Conservation (phyloP, 1,140 invertebrate species). For the Drosophila yakuba region DNA sequence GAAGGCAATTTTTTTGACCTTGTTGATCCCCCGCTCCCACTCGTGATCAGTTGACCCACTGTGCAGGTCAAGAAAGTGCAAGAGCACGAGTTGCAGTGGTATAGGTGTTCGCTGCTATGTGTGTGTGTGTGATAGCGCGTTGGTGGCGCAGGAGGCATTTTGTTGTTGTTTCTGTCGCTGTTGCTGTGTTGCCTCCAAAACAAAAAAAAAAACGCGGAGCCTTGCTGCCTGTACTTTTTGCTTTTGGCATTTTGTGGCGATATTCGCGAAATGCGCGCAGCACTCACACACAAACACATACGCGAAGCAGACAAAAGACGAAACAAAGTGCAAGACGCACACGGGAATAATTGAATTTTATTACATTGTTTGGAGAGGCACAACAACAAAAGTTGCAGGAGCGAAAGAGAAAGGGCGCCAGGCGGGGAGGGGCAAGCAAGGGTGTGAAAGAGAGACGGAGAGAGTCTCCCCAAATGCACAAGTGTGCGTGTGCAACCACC, state of each 20-base stretch:
- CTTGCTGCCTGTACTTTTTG: slow-evolving; percentile 78
- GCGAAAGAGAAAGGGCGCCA: slow-evolving; percentile 20
- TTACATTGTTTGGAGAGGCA: slow-evolving; percentile 84
- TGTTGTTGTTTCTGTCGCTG: slow-evolving; percentile 21
- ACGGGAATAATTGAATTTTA: slow-evolving; percentile 85
- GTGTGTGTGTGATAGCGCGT: slow-evolving; percentile 44
- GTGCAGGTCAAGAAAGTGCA: slow-evolving; percentile 66
- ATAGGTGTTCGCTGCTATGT: slow-evolving; percentile 14
- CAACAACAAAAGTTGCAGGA: slow-evolving; percentile 40
- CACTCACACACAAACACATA: slow-evolving; percentile 31
- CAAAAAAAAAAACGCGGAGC: slow-evolving; percentile 22
- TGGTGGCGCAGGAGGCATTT: slow-evolving; percentile 66
- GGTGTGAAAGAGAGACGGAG: slow-evolving; percentile 13
- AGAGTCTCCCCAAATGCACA: slow-evolving; percentile 40
- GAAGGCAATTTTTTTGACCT: not conserved
- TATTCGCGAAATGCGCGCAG: slow-evolving; percentile 71
- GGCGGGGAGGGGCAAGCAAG: slow-evolving; percentile 3
- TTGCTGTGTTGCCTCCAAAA: slow-evolving; percentile 3
- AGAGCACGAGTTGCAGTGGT: slow-evolving; percentile 25
- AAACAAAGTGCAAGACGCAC: slow-evolving; percentile 84
- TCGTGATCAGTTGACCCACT: slow-evolving; percentile 25
- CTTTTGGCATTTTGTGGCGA: slow-evolving; percentile 77
- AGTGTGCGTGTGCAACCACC: slow-evolving; percentile 69
- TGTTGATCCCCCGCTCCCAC: not conserved
- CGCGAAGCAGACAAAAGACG: slow-evolving; percentile 72